Evolutionary conservation across 2,113 vertebrate species (phyloP).

Genomic region (Caloenas nicobarica): DNA sequence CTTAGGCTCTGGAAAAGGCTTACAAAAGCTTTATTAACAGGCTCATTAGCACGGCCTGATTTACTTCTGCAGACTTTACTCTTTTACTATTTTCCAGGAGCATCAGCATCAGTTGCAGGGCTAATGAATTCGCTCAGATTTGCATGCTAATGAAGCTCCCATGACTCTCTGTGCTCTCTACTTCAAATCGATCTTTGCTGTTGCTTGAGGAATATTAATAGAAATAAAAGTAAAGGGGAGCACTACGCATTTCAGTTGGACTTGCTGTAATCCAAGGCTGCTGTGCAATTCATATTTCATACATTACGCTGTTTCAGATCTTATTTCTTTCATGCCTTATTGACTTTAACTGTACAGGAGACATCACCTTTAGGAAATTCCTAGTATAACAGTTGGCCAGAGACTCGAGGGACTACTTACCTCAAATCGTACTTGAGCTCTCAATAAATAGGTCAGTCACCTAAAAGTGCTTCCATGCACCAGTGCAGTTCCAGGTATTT

Average conservation of each 20-base stretch:
- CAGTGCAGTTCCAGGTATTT: not conserved
- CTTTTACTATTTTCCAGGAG: conserved; percentile 69
- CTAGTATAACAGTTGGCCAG: not conserved
- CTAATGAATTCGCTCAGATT: conserved; percentile 74
- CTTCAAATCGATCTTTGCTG: conserved; percentile 70
- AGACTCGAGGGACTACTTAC: conserved; percentile 25
- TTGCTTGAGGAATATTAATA: conserved; percentile 72
- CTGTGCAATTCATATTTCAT: conserved; percentile 38
- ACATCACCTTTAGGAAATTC: conserved; percentile 47
- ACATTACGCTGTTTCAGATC: not conserved
- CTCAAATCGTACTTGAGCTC: not conserved
- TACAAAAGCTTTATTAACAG: conserved; percentile 77
- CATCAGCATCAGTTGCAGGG: conserved; percentile 70
- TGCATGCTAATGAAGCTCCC: conserved; percentile 73
- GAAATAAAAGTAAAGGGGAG: conserved; percentile 59
- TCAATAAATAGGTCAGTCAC: conserved; percentile 24
- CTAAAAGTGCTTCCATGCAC: not conserved
- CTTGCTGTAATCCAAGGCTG: conserved; percentile 32
- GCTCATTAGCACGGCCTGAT: conserved; percentile 76
- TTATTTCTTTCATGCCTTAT: conserved; percentile 52
- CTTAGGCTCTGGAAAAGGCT: conserved; percentile 59
- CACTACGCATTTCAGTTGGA: conserved; percentile 4
- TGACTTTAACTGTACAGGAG: conserved; percentile 23
- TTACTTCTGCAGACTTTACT: conserved; percentile 73
- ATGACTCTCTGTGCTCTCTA: conserved; percentile 57